Evolutionary conservation across 2,113 vertebrate species (phyloP).

Genomic region (Alligator sinensis): DNA sequence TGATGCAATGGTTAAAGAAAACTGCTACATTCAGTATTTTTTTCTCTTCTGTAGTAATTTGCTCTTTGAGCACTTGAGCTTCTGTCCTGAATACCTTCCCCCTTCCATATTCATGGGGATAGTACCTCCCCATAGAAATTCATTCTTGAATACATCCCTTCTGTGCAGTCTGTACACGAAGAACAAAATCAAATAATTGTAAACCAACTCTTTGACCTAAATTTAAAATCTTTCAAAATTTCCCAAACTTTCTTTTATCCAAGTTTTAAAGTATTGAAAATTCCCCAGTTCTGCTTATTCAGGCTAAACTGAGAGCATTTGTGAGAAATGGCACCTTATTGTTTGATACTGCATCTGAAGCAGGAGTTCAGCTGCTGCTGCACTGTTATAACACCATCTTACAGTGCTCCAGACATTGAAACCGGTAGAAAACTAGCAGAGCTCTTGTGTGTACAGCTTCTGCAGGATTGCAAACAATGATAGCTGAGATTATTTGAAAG

Average conservation of each 20-base stretch:
- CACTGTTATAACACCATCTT: background rate
- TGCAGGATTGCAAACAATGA: background rate
- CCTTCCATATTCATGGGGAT: background rate
- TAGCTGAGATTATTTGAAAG: background rate
- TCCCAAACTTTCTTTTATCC: too few species aligned
- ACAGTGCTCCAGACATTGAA: background rate
- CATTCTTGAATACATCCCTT: background rate
- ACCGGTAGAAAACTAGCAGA: background rate
- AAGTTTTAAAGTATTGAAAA: background rate
- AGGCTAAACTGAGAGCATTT: background rate
- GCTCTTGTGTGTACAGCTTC: background rate
- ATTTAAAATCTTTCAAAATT: background rate
- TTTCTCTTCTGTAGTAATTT: fast-evolving
- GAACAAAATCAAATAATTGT: background rate
- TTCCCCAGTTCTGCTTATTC: fast-evolving
- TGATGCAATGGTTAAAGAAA: background rate
- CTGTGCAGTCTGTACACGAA: background rate
- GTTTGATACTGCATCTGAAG: background rate
- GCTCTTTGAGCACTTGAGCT: background rate
- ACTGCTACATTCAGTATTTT: background rate
- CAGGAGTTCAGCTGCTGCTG: background rate
- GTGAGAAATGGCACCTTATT: background rate
- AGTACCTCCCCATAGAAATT: background rate
- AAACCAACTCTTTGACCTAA: background rate
- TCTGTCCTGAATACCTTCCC: background rate